Percentiles rank a stretch among this genome's conserved stretches.
Evolutionary conservation across 2,797 vertebrate species (phyloP).

Genomic region (Pogoniulus pusillus): DNA sequence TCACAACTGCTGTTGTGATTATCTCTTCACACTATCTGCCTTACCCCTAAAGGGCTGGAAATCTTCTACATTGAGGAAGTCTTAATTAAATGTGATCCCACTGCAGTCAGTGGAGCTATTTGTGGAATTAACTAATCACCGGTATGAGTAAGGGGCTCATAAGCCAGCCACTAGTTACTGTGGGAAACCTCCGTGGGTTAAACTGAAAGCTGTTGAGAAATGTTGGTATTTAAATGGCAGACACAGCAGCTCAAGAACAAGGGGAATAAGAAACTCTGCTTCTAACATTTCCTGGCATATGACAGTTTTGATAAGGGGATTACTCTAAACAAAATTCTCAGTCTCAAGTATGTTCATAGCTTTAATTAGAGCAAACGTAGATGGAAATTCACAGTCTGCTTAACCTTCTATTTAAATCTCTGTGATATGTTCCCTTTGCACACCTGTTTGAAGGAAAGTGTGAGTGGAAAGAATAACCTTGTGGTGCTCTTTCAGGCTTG

Average conservation of each 20-base stretch:
- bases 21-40: background rate
- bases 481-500: background rate
- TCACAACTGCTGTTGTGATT: background rate
- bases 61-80: slow-evolving; percentile 18
- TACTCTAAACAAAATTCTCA: slow-evolving; percentile 65
- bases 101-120: background rate
- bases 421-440: slow-evolving; percentile 31
- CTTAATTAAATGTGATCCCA: slow-evolving; percentile 47
- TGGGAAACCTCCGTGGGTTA: slow-evolving; percentile 54
- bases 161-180: slow-evolving; percentile 36
- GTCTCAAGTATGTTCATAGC: slow-evolving; percentile 25
- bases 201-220: slow-evolving; percentile 56
- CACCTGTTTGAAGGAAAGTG: slow-evolving; percentile 56
- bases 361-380: slow-evolving; percentile 43
- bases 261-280: slow-evolving; percentile 40
- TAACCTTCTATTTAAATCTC: slow-evolving; percentile 57
- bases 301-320: slow-evolving; percentile 63
- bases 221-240: slow-evolving; percentile 65
- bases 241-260: background rate
- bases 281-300: slow-evolving; percentile 62
- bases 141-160: slow-evolving; percentile 42
- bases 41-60: slow-evolving; percentile 12
- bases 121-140: slow-evolving; percentile 34
- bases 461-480: slow-evolving; percentile 46
- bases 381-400: slow-evolving; percentile 63